Conservation (phyloP, 2,113 vertebrate species). For the Thamnophis sirtalis region DNA sequence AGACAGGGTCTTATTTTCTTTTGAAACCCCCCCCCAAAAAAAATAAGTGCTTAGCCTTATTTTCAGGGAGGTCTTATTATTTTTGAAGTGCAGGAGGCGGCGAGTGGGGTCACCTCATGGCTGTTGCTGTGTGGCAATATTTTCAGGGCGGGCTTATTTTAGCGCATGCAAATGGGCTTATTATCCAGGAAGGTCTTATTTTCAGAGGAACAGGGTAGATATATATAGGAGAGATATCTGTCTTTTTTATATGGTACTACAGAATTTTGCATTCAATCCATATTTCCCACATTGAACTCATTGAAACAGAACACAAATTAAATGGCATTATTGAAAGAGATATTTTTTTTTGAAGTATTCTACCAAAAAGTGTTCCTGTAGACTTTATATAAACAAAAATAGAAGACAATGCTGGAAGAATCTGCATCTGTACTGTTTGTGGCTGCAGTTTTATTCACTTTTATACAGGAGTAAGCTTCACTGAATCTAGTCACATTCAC, state of each 20-base stretch:
- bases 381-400: not conserved
- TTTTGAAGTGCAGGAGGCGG: too few relatives aligned
- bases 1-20: too few relatives aligned
- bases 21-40: too few relatives aligned
- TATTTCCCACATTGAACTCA: not conserved
- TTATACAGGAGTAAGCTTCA: not conserved
- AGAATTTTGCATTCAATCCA: not conserved
- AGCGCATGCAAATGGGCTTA: too few relatives aligned
- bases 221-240: not conserved
- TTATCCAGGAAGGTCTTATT: too few relatives aligned
- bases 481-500: not conserved
- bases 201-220: too few relatives aligned
- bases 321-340: not conserved
- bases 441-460: not conserved
- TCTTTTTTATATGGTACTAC: not conserved
- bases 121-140: too few relatives aligned
- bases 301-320: not conserved
- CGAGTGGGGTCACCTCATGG: too few relatives aligned
- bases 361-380: not conserved
- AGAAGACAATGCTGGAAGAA: not conserved
- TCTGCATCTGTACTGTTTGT: not conserved
- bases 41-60: too few relatives aligned
- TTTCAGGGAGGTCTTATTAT: too few relatives aligned
- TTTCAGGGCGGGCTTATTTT: too few relatives aligned
- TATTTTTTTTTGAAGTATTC: not conserved